phyloP scores from a whole-genome alignment of 1,140 invertebrate genomes.

The Microvelia longipes region DNA sequence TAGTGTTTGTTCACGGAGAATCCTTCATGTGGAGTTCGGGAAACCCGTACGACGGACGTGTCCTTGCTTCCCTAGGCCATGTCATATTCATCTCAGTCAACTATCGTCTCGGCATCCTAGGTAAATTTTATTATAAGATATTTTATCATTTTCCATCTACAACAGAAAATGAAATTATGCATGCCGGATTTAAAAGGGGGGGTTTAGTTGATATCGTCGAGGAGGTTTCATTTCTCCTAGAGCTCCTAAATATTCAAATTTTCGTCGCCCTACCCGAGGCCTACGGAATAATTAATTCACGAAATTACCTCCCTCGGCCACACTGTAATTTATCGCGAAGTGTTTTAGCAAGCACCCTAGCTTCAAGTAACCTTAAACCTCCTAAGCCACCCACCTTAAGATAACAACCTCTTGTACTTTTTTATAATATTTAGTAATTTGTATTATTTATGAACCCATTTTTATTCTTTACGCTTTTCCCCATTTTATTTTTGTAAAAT shows the following conservation, averaged over 20 bases:
- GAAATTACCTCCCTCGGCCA: not conserved
- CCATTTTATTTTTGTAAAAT: too few relatives aligned
- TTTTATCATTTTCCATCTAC: too few relatives aligned
- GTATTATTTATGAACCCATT: not conserved
- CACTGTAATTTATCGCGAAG: not conserved
- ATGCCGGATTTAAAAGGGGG: not conserved
- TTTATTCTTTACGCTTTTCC: not conserved
- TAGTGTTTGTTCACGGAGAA: slow-evolving; percentile 71
- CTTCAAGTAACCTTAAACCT: not conserved
- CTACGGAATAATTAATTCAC: not conserved
- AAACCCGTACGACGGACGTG: slow-evolving; percentile 70
- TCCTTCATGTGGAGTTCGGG: slow-evolving; percentile 73
- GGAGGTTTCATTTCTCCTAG: not conserved
- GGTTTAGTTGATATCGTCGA: too few relatives aligned
- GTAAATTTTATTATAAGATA: slow-evolving; percentile 45
- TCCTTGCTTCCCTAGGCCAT: slow-evolving; percentile 71
- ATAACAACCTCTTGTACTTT: not conserved
- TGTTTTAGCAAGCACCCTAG: not conserved
- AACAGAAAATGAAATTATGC: not conserved
- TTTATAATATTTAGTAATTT: not conserved
- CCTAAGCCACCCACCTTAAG: not conserved
- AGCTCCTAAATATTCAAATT: not conserved
- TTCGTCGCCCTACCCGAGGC: not conserved
- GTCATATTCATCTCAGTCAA: slow-evolving; percentile 81
- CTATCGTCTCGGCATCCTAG: slow-evolving; percentile 72